These are phyloP conservation scores for Papilio xuthus DNA, from an alignment of 1,140 invertebrate species.

Conservation along the genomic window DNA sequence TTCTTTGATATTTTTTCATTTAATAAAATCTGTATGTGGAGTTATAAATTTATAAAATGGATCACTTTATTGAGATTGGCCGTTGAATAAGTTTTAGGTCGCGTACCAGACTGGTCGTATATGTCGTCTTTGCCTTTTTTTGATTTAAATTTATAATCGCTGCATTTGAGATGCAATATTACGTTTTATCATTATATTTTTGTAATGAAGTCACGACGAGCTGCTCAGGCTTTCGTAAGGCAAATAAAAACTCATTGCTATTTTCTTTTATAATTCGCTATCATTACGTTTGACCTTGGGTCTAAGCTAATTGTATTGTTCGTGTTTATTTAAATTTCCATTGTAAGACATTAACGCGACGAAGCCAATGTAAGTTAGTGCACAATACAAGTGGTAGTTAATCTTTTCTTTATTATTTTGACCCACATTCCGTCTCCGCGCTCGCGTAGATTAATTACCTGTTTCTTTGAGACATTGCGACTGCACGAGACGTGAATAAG, in stretches of 20 bases:
- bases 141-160: slow-evolving; percentile 54
- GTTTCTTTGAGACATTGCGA: slow-evolving; percentile 54
- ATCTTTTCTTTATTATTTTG: slow-evolving; percentile 42
- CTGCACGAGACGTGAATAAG: slow-evolving; percentile 55
- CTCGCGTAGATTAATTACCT: slow-evolving; percentile 57
- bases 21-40: not conserved
- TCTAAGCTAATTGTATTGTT: slow-evolving; percentile 30
- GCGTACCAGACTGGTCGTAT: not conserved
- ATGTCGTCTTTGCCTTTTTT: slow-evolving; percentile 45
- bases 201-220: slow-evolving; percentile 52
- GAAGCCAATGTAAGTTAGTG: not conserved
- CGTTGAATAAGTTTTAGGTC: slow-evolving; percentile 41
- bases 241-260: slow-evolving; percentile 22
- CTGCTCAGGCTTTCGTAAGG: slow-evolving; percentile 37
- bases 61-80: no score
- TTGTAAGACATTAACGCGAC: not conserved
- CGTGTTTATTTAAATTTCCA: slow-evolving; percentile 17
- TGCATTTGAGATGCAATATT: slow-evolving; percentile 58
- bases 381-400: slow-evolving; percentile 30
- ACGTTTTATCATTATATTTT: slow-evolving; percentile 56
- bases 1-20: not conserved
- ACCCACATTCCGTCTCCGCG: slow-evolving; percentile 50
- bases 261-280: not conserved
- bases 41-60: no score
- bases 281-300: slow-evolving; percentile 24